These are phyloP conservation scores for Ceratosolen fusciceps DNA, from an alignment of 1,140 invertebrate genomes.

Conservation along the genomic window DNA sequence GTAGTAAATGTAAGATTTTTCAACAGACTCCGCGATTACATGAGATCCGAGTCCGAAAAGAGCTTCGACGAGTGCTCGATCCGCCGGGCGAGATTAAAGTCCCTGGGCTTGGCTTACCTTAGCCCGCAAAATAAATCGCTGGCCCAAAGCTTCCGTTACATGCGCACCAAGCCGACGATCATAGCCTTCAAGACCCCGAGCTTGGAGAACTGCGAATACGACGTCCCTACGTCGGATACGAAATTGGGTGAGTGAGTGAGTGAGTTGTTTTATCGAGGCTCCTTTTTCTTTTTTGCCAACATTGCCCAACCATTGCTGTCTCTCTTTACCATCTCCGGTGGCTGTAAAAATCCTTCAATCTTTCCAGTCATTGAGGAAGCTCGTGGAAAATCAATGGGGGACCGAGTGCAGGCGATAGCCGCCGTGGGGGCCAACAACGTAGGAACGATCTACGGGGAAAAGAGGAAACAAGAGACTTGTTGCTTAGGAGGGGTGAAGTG, in stretches of 20 bases:
- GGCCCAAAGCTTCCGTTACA: constrained; percentile 87
- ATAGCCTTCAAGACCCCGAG: constrained; percentile 87
- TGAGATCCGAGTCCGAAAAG: constrained; percentile 83
- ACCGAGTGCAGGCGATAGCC: constrained; percentile 48
- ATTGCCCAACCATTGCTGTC: too few species aligned
- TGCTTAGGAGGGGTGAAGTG: constrained; percentile 53
- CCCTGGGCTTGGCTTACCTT: constrained; percentile 78
- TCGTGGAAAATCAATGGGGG: not conserved
- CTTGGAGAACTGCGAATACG: constrained; percentile 77
- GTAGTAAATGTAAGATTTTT: too few species aligned
- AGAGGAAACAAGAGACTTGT: constrained; percentile 55
- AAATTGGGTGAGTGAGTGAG: constrained; percentile 67
- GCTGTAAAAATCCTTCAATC: too few species aligned
- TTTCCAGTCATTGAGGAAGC: not conserved
- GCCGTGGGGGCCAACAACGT: constrained; percentile 74
- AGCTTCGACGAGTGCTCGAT: constrained; percentile 81
- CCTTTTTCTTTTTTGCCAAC: too few species aligned
- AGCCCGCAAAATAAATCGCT: constrained; percentile 83
- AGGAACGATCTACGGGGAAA: constrained; percentile 50
- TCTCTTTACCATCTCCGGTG: too few species aligned
- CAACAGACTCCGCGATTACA: constrained; percentile 77
- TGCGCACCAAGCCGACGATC: constrained; percentile 88
- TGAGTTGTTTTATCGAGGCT: too few species aligned
- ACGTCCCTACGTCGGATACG: constrained; percentile 71
- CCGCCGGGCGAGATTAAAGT: constrained; percentile 75